Evolutionary conservation across 1,140 invertebrate species (phyloP), one percentile per base, ranked within the genome.

Genomic region (Wiebesia pumilae): DNA sequence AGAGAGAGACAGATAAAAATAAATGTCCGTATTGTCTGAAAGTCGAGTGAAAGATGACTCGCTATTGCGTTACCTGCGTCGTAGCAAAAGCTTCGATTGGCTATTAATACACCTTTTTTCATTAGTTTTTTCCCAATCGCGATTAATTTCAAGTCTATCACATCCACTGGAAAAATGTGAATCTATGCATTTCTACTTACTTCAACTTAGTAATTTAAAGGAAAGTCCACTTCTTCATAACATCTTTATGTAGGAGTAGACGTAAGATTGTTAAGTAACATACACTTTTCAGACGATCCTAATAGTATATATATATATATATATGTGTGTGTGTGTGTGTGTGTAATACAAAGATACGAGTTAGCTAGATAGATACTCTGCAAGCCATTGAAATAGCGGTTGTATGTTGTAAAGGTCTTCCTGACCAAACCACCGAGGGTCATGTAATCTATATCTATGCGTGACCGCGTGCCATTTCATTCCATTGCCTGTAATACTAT

Each of bases 401-500:
- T 65, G 62, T 30, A 30, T n/a, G 27, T 27, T 14, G 62, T 30
- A 65, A 65, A 30, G 62, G 62, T 65, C n/a, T n/a, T 3, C 27
- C 27, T 30, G 62, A 27, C 3, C n/a, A 1, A 30, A 65, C n/a
- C 62, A 9, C 62, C 62, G 27, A 54, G 24, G 12, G 62, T 4
- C 62, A 30, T n/a, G 62, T 65, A 65, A 65, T 65, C 62, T 65
- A 65, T 65, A 65, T 65, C 62, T 27, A 65, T 65, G 62, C 62
- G 62, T 65, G 62, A 65, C 62, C 62, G 62, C 27, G 24, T 65
- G 62, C 62, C 24, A 14, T 65, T 65, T 65, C 27, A 27, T 65
- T n/a, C 27, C 27, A 65, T 30, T 65, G 62, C 27, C 62, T n/a
- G 62, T 10, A 30, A 65, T 65, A 30, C 6, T 30, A 65, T 65